Conservation (phyloP, 2,888 invertebrate species). For the Leucophenga montana region DNA sequence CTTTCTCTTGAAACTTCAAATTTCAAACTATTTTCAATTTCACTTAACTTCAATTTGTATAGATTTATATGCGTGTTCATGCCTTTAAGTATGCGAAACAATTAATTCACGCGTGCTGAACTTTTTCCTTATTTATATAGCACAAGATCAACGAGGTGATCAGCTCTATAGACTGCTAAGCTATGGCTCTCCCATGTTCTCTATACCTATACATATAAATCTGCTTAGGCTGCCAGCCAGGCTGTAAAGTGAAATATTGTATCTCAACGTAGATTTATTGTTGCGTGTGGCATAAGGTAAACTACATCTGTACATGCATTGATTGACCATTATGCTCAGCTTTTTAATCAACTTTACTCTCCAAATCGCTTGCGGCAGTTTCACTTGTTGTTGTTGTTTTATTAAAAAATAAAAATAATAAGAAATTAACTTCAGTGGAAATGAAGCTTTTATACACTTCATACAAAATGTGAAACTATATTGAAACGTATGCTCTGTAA, state of each 20-base stretch:
- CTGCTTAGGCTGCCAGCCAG: constrained; percentile 47
- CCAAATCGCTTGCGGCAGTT: background rate
- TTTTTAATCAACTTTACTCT: too few species aligned
- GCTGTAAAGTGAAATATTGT: constrained; percentile 1
- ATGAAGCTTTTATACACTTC: too few species aligned
- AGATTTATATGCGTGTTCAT: constrained; percentile 24
- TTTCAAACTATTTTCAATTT: constrained; percentile 1
- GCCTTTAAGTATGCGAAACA: constrained; percentile 55
- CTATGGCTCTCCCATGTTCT: constrained; percentile 4
- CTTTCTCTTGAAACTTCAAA: background rate
- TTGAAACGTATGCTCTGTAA: too few species aligned
- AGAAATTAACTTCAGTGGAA: too few species aligned
- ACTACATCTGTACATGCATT: constrained; percentile 13
- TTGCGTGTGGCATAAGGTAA: constrained; percentile 18
- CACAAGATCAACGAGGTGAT: constrained; percentile 70
- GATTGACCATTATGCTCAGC: background rate
- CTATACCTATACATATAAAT: too few species aligned
- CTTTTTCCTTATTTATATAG: constrained; percentile 73
- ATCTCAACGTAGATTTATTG: background rate
- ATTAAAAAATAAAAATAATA: too few species aligned
- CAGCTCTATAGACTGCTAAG: constrained; percentile 47
- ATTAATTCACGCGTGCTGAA: constrained; percentile 67
- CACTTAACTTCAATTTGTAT: background rate
- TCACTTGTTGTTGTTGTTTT: background rate
- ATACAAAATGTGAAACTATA: too few species aligned